Evolutionary conservation across 2,797 vertebrate genomes (phyloP).

Genomic region (Acrocephalus scirpaceus): DNA sequence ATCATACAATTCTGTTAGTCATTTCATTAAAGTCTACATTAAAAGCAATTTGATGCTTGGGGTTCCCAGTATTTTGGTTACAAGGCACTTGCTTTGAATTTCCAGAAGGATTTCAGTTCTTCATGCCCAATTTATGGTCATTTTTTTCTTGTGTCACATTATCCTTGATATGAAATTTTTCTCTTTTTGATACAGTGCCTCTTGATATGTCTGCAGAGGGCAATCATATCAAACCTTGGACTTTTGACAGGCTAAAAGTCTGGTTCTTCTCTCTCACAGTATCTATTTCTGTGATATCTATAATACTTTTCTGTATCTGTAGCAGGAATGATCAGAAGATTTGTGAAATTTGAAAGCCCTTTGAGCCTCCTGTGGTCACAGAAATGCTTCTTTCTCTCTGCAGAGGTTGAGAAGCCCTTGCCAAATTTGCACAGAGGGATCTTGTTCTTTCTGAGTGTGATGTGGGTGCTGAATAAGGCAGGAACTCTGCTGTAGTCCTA

Average conservation of each 20-base stretch:
- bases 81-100: not conserved
- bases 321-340: not conserved
- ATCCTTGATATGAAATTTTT: not conserved
- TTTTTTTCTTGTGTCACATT: not conserved
- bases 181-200: not conserved
- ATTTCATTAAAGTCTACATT: not conserved
- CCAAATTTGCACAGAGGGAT: not conserved
- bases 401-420: not conserved
- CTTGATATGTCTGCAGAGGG: not conserved
- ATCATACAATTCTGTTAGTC: not conserved
- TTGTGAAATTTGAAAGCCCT: not conserved
- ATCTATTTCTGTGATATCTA: not conserved
- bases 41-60: not conserved
- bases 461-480: not conserved
- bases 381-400: not conserved
- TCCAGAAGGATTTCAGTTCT: not conserved
- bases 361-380: not conserved
- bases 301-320: not conserved
- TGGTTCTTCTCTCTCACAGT: not conserved
- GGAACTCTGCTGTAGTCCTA: accelerated
- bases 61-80: not conserved
- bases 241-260: not conserved
- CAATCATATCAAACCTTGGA: not conserved
- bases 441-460: not conserved
- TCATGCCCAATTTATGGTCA: not conserved